Conservation (phyloP, 2,888 invertebrate species). For the Meiosimyza decipiens region DNA sequence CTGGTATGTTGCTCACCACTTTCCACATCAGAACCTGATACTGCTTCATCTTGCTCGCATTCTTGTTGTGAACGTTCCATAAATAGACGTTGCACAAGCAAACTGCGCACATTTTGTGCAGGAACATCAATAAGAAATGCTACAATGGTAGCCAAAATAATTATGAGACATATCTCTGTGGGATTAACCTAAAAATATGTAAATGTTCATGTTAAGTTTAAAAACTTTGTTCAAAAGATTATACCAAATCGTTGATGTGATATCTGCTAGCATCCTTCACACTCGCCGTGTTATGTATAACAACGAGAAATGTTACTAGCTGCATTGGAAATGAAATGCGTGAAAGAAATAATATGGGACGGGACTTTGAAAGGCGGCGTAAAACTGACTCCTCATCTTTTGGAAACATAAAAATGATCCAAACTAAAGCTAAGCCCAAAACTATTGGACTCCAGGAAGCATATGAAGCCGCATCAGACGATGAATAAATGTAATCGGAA, state of each 20-base stretch:
- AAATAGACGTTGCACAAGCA: slow-evolving; percentile 65
- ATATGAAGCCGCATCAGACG: slow-evolving; percentile 73
- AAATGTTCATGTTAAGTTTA: background rate
- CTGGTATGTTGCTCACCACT: slow-evolving; percentile 41
- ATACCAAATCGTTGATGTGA: slow-evolving; percentile 71
- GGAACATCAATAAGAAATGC: slow-evolving; percentile 76
- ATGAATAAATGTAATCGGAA: slow-evolving; percentile 72
- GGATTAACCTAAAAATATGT: slow-evolving; percentile 69
- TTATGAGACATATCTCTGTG: slow-evolving; percentile 70
- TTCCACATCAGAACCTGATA: slow-evolving; percentile 49
- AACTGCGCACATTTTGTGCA: slow-evolving; percentile 69
- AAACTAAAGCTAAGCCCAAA: slow-evolving; percentile 72
- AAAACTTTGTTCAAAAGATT: slow-evolving; percentile 47
- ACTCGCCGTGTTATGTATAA: slow-evolving; percentile 75
- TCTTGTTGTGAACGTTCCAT: slow-evolving; percentile 52
- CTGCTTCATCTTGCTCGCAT: slow-evolving; percentile 36
- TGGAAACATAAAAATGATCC: slow-evolving; percentile 71
- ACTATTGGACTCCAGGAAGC: slow-evolving; percentile 75
- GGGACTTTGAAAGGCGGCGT: slow-evolving; percentile 68
- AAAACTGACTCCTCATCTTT: slow-evolving; percentile 49
- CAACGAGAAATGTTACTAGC: slow-evolving; percentile 74
- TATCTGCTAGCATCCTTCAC: slow-evolving; percentile 73
- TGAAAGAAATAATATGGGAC: slow-evolving; percentile 73
- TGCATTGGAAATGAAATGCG: slow-evolving; percentile 76
- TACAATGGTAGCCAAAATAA: slow-evolving; percentile 69